Base-by-base conservation (phyloP, 1,140 invertebrate species). In the Drepana arcuata region DNA sequence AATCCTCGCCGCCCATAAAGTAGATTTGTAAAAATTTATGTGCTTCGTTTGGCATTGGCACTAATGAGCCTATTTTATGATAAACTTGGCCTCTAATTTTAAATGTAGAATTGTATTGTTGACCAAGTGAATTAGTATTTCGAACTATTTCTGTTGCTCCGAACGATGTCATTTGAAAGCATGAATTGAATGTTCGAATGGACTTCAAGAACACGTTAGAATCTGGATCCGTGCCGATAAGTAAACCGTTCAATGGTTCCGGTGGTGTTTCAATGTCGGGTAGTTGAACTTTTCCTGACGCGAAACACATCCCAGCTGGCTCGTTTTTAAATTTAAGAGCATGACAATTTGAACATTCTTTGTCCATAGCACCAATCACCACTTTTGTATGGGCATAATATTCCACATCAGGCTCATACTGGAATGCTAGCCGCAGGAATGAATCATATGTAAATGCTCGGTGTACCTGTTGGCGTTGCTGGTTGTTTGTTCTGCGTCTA, bases 131-230 rank as follows among this genome's bases (percentile, higher is more conserved):
- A 2, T 32, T 18, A 21, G 9, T 18, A 14, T 9, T 2, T 32
- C 34, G 44, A 34, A 63, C 32, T 30, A 64, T 37, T 42, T 62
- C 37, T 47, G 41, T 59, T 50, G 41, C 41, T 11, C 52, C 52
- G 46, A 58, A 53, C 40, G 49, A 58, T 26, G 50, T 53, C 47
- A 59, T 59, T 48, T 60, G 46, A 44, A 60, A 59, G 33, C 48
- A 52, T 40, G 53, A 41, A 42, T 59, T 55, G 34, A 62, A 68
- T 57, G 58, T 34, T 48, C 59, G 52, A 14, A 63, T 67, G 27
- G 62, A n/a, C 14, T 26, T 46, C 36, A 65, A 46, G 41, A 72
- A 68, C 27, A 63, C 56, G 41, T 24, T 67, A 30, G 63, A 73
- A 45, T 70, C 53, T 36, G 38, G 32, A 40, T 34, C 42, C 31